phyloP scores from a whole-genome alignment of 2,113 vertebrate species.

The Colistium nudipinnis region DNA sequence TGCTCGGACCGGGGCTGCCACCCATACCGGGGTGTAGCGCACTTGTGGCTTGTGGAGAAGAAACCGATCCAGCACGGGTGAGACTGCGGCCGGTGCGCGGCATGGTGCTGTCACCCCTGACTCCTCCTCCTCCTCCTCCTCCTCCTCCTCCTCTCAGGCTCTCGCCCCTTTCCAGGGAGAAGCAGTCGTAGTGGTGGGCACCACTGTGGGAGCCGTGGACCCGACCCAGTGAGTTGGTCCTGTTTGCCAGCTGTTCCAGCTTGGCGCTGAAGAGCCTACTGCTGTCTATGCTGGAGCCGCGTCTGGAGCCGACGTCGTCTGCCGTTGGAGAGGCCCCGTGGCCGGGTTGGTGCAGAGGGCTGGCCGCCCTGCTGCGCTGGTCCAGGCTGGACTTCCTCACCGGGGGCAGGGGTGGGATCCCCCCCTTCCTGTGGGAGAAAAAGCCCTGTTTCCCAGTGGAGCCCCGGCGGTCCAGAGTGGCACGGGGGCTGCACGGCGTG shows the following conservation, averaged over 20 bases:
- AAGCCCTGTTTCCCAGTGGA: constrained; percentile 88
- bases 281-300: constrained; percentile 84
- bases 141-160: constrained; percentile 82
- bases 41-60: constrained; percentile 74
- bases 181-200: constrained; percentile 89
- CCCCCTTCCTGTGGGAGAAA: constrained; percentile 91
- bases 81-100: constrained; percentile 88
- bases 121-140: constrained; percentile 74
- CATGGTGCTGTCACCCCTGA: constrained; percentile 89
- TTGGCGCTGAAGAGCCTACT: constrained; percentile 94
- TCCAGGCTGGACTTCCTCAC: constrained; percentile 97
- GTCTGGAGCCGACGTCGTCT: constrained; percentile 84
- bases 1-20: constrained; percentile 59
- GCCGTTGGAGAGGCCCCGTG: constrained; percentile 76
- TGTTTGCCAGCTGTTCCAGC: constrained; percentile 91
- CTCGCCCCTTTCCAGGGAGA: constrained; percentile 92
- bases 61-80: constrained; percentile 82
- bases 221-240: constrained; percentile 92
- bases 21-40: constrained; percentile 26
- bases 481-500: constrained; percentile 84
- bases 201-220: constrained; percentile 57
- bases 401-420: constrained; percentile 91
- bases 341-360: constrained; percentile 85
- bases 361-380: constrained; percentile 92
- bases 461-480: constrained; percentile 86